phyloP scores from a whole-genome alignment of 2,888 invertebrate genomes.

The Lasioglossum leucozonium region DNA sequence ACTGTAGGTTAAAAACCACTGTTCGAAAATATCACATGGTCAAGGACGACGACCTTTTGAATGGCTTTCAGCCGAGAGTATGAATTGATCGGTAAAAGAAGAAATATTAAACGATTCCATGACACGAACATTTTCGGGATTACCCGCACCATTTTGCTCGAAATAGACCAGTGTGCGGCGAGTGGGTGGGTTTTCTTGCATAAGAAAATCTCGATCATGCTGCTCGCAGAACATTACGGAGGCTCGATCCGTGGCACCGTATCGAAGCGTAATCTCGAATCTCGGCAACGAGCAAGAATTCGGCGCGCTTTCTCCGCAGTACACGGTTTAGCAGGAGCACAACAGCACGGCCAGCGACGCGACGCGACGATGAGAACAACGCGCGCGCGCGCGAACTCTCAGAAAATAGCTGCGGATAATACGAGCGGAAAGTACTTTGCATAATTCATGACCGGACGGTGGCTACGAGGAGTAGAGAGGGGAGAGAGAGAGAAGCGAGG shows the following conservation, averaged over 20 bases:
- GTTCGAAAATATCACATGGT: no score
- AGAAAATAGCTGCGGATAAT: slow-evolving; percentile 53
- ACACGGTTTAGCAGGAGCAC: background rate
- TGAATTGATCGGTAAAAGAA: no score
- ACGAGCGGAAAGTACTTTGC: slow-evolving; percentile 61
- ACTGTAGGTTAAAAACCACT: no score
- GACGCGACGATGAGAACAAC: slow-evolving; percentile 58
- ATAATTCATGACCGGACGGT: slow-evolving; percentile 52
- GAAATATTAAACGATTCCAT: no score
- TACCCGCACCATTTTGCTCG: no score
- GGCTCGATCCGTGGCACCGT: background rate
- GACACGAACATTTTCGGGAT: no score
- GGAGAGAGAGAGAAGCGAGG: background rate
- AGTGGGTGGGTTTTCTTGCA: background rate
- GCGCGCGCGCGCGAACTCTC: slow-evolving; percentile 1
- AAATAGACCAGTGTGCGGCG: background rate
- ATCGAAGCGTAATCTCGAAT: slow-evolving; percentile 17
- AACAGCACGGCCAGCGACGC: slow-evolving; percentile 5
- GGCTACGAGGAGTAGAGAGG: background rate
- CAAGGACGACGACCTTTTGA: no score
- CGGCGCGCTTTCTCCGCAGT: slow-evolving; percentile 53
- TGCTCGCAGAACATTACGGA: background rate
- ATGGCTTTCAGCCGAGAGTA: no score
- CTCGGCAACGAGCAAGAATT: slow-evolving; percentile 36
- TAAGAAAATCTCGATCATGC: slow-evolving; percentile 12